A percentile compares a stretch with the other conserved stretches of the same genome.
phyloP scores from a whole-genome alignment of 2,888 invertebrate genomes.

The Drosophila mercatorum region DNA sequence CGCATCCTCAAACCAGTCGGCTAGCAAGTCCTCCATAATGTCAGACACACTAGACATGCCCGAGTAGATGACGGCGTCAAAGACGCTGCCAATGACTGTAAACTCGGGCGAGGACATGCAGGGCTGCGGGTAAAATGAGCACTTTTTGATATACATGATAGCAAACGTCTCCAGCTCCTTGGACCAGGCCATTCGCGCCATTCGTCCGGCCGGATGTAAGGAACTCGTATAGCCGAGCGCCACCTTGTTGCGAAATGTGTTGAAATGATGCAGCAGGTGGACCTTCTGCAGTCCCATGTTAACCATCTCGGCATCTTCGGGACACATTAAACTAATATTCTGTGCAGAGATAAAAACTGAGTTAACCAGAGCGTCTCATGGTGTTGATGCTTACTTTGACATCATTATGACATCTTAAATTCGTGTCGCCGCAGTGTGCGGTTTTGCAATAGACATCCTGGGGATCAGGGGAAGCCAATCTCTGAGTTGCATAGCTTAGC shows the following conservation, averaged over 20 bases:
- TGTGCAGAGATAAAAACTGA: background rate
- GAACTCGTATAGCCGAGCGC: constrained; percentile 37
- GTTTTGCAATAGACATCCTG: constrained; percentile 25
- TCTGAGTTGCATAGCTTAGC: background rate
- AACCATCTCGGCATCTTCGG: background rate
- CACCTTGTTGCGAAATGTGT: constrained; percentile 45
- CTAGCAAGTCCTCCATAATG: constrained; percentile 14
- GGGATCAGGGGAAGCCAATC: too few relatives aligned
- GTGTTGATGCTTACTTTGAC: constrained; percentile 20
- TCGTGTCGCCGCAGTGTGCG: constrained; percentile 29
- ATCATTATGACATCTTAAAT: constrained; percentile 35
- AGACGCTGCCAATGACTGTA: constrained; percentile 41
- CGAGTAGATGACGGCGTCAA: constrained; percentile 20
- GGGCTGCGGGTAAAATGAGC: background rate
- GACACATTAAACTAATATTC: constrained; percentile 25
- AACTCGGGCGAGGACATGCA: constrained; percentile 50
- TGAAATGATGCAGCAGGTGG: constrained; percentile 27
- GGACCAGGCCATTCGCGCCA: constrained; percentile 61
- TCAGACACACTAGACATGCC: background rate
- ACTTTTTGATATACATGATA: constrained; percentile 21
- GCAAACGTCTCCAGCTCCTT: constrained; percentile 49
- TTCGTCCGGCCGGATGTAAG: constrained; percentile 46
- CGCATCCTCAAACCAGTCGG: constrained; percentile 38
- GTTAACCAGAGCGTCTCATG: background rate
- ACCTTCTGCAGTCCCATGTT: background rate